A percentile compares a stretch with the other conserved stretches of the same genome.
Conservation (phyloP, 2,888 invertebrate species). For the Chrysopilus asiliformis region DNA sequence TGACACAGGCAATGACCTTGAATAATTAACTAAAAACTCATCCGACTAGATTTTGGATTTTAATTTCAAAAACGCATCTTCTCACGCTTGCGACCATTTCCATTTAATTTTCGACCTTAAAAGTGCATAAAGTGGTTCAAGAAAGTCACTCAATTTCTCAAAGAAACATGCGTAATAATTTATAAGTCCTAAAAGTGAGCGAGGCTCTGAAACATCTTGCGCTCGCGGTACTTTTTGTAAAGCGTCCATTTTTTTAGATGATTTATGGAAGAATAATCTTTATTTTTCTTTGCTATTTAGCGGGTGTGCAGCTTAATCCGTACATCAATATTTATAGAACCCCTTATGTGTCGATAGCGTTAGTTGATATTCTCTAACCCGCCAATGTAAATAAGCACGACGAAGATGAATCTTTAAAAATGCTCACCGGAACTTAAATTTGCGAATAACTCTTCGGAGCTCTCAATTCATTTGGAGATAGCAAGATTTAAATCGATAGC, state of each 20-base stretch:
- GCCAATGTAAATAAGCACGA: constrained; percentile 1
- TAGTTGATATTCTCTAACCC: constrained; percentile 17
- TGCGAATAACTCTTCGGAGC: constrained; percentile 7
- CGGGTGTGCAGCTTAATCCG: neutral
- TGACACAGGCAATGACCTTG: constrained; percentile 7
- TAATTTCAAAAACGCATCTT: constrained; percentile 14
- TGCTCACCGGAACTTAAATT: constrained; percentile 4
- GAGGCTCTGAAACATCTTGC: constrained; percentile 14
- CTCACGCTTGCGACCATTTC: constrained; percentile 13
- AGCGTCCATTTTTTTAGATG: constrained; percentile 19
- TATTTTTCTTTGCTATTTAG: neutral
- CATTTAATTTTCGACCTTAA: no score
- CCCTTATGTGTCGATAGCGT: constrained; percentile 3
- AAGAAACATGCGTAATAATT: constrained; percentile 14
- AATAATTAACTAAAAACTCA: constrained; percentile 14
- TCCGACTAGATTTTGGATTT: constrained; percentile 10
- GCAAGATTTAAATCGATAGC: no score
- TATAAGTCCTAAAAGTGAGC: constrained; percentile 14
- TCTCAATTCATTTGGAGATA: no score
- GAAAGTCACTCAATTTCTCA: constrained; percentile 8
- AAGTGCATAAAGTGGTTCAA: constrained; percentile 13
- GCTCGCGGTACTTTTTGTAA: constrained; percentile 16
- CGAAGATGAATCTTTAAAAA: constrained; percentile 2
- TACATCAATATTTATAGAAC: neutral
- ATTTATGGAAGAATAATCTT: constrained; percentile 22